phyloP scores from a whole-genome alignment of 2,113 vertebrate species.

The Pangasianodon hypophthalmus region DNA sequence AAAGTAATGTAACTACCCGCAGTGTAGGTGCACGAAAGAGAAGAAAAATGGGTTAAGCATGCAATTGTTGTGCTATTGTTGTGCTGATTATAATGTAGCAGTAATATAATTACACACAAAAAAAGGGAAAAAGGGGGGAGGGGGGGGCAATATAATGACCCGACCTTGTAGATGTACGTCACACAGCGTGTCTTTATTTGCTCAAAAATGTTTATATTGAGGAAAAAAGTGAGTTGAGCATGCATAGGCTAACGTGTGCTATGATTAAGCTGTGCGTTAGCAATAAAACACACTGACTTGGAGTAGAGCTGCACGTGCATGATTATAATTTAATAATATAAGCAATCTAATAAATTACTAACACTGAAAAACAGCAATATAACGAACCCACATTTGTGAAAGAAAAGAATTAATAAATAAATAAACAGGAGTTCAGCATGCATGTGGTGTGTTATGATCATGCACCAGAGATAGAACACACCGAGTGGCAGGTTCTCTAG shows the following conservation, averaged over 20 bases:
- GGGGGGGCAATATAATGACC: neutral
- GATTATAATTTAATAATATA: too few species aligned
- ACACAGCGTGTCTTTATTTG: neutral
- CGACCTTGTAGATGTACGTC: neutral
- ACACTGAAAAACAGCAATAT: neutral
- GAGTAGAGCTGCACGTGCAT: neutral
- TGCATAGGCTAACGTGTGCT: neutral
- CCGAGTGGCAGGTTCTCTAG: neutral
- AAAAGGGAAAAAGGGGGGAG: neutral
- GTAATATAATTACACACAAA: neutral
- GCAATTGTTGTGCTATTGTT: neutral
- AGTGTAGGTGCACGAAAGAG: neutral
- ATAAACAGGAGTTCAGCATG: neutral
- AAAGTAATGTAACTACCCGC: neutral
- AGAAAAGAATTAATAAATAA: neutral
- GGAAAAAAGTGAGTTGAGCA: neutral
- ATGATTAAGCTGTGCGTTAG: neutral
- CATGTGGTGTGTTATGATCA: neutral
- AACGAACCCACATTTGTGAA: neutral
- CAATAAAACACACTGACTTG: neutral
- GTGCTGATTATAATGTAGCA: neutral
- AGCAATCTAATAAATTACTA: neutral
- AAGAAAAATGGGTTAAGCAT: neutral
- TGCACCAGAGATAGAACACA: neutral
- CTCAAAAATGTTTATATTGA: neutral